A percentile compares a stretch with the other conserved stretches of the same genome.
phyloP scores from a whole-genome alignment of 2,888 invertebrate genomes.

The Spisula solida region DNA sequence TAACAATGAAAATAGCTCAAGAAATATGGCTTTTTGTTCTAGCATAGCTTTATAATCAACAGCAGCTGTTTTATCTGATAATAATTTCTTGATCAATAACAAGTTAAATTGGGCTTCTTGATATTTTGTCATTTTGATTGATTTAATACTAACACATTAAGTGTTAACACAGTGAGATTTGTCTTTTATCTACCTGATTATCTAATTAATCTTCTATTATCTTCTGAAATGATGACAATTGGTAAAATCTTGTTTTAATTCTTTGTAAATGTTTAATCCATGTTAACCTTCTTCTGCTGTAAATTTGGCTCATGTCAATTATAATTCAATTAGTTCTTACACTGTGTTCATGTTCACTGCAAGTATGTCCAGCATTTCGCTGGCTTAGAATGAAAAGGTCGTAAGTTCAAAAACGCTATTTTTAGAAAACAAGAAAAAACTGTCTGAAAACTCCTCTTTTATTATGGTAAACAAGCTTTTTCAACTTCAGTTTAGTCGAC shows the following conservation, averaged over 20 bases:
- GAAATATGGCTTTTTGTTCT: neutral
- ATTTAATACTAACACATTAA: neutral
- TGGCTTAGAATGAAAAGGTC: too few species aligned
- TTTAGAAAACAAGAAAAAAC: too few species aligned
- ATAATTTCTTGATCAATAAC: too few species aligned
- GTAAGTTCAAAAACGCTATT: too few species aligned
- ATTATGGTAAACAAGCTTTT: too few species aligned
- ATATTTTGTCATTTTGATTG: too few species aligned
- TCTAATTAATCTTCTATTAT: neutral
- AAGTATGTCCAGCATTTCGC: neutral
- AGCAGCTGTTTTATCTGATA: neutral
- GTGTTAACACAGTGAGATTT: neutral
- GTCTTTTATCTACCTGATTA: neutral
- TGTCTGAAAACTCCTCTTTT: too few species aligned
- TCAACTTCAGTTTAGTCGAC: too few species aligned
- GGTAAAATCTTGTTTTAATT: neutral
- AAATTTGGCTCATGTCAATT: neutral
- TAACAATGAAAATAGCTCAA: too few species aligned
- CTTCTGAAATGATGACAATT: neutral
- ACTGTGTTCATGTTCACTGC: conserved; percentile 16
- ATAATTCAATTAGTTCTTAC: neutral
- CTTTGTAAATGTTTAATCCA: neutral
- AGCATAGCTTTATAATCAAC: neutral
- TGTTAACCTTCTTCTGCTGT: neutral
- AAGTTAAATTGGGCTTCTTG: too few species aligned